Percentiles rank a stretch among this genome's conserved stretches.
Evolutionary conservation across 2,888 invertebrate genomes (phyloP).

Genomic region (Hedya salicella): DNA sequence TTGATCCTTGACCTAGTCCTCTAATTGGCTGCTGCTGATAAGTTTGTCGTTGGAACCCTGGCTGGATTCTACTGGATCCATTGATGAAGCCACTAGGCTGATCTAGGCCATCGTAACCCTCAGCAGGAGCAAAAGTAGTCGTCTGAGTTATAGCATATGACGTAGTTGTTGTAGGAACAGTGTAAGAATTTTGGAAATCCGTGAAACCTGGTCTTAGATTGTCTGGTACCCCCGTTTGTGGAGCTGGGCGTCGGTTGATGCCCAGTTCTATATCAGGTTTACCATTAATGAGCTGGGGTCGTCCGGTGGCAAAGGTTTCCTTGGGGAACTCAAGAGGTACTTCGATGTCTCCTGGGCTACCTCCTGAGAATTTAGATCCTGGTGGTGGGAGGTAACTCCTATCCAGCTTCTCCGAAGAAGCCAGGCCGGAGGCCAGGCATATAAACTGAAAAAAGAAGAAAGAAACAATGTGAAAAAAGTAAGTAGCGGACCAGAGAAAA

Average conservation of each 20-base stretch:
- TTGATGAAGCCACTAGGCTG: slow-evolving; percentile 17
- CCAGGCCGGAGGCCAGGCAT: slow-evolving; percentile 58
- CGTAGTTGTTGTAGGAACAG: slow-evolving; percentile 55
- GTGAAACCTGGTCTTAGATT: slow-evolving; percentile 39
- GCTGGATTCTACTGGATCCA: slow-evolving; percentile 13
- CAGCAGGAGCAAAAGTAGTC: slow-evolving; percentile 56
- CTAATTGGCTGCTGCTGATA: slow-evolving; percentile 23
- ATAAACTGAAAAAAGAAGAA: slow-evolving; percentile 61
- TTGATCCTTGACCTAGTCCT: slow-evolving; percentile 17
- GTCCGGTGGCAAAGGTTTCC: slow-evolving; percentile 46
- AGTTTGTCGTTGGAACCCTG: neutral
- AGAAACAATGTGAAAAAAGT: neutral
- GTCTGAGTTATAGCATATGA: slow-evolving; percentile 63
- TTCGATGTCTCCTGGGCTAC: slow-evolving; percentile 59
- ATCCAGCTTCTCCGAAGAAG: slow-evolving; percentile 64
- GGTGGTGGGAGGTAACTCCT: slow-evolving; percentile 72
- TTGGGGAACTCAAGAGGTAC: slow-evolving; percentile 63
- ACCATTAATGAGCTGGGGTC: slow-evolving; percentile 43
- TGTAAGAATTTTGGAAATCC: slow-evolving; percentile 44
- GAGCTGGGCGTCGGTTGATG: slow-evolving; percentile 36
- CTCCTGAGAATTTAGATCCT: slow-evolving; percentile 66
- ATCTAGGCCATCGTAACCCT: slow-evolving; percentile 12
- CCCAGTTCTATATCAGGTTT: slow-evolving; percentile 52
- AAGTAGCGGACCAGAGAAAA: too few relatives aligned
- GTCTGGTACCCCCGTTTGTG: slow-evolving; percentile 31